Evolutionary conservation across 2,113 vertebrate species (phyloP), one percentile per base, ranked within the genome.

Genomic region (Prunella fulvescens): DNA sequence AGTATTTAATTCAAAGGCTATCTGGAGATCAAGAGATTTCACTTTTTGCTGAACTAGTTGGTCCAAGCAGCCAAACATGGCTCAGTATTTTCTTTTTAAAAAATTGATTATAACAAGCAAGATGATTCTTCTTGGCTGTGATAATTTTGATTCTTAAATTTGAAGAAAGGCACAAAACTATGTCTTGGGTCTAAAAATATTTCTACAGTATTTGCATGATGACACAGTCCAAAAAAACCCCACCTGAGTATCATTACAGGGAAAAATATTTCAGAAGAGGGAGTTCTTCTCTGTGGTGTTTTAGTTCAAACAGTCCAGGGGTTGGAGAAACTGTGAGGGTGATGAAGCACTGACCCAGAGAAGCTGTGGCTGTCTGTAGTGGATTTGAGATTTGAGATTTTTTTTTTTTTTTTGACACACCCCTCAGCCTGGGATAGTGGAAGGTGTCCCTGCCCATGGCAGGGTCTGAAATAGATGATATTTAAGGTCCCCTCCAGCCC

Each of bases 1-100:
- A 74, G 65, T 60, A 60, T 72, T 71, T 92, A 57, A 91, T 81
- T 96, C 81, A 95, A 93, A 95, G 77, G 37, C 56, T 74, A 40
- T 81, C 61, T 91, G 61, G 82, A 87, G 77, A 84, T 24, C 0
- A 35, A 85, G n/a, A 86, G 50, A 76, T 79, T 31, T 61, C 29
- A 14, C 28, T 86, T 77, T 93, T 81, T 87, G 25, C 50, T 85
- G 50, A 62, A 50, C 62, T 70, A 13, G 66, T 29, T 66, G n/a
- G 13, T 74, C 80, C 37, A 54, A 81, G 35, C 42, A 86, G 60
- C 31, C 69, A 39, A 62, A 54, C 50, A 42, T 15, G 4, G 18
- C 67, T 80, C 9, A 31, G 28, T 61, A 3, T 44, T 77, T 70
- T 65, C 13, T 65, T 60, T 45, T 29, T 7, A 58, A 54, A 73